phyloP scores from a whole-genome alignment of 2,113 vertebrate genomes.

The Brachyistius frenatus region DNA sequence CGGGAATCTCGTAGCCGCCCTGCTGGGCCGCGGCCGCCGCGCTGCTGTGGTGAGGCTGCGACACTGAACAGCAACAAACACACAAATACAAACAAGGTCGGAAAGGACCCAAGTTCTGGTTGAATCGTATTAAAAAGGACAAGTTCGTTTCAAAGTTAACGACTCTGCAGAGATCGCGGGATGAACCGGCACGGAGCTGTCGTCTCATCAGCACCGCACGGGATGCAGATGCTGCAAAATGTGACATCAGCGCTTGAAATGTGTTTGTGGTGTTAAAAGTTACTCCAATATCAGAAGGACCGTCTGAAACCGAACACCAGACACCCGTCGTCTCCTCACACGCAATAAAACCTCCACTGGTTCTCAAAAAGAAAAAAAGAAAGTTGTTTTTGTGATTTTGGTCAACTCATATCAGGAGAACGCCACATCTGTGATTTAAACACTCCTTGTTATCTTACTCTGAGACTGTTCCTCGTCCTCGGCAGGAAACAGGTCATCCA shows the following conservation, averaged over 20 bases:
- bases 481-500: constrained; percentile 87
- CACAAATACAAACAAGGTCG: background rate
- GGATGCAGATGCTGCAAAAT: constrained; percentile 14
- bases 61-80: constrained; percentile 50
- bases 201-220: background rate
- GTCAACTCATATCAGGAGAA: no score
- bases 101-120: no score
- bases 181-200: background rate
- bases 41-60: constrained; percentile 74
- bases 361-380: no score
- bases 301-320: no score
- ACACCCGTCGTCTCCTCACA: no score
- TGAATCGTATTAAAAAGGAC: no score
- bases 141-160: no score
- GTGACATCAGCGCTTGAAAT: constrained; percentile 23
- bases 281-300: background rate
- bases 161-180: no score
- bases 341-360: no score
- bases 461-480: constrained; percentile 87
- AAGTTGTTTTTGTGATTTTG: no score
- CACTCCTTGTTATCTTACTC: constrained; percentile 67
- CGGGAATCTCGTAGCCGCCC: constrained; percentile 90
- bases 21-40: constrained; percentile 85
- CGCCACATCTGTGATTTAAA: background rate
- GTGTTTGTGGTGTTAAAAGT: constrained; percentile 20